Percentiles rank a stretch among this genome's conserved stretches.
These are phyloP conservation scores for Galeruca laticollis DNA, from an alignment of 2,888 invertebrate species.

Conservation along the genomic window DNA sequence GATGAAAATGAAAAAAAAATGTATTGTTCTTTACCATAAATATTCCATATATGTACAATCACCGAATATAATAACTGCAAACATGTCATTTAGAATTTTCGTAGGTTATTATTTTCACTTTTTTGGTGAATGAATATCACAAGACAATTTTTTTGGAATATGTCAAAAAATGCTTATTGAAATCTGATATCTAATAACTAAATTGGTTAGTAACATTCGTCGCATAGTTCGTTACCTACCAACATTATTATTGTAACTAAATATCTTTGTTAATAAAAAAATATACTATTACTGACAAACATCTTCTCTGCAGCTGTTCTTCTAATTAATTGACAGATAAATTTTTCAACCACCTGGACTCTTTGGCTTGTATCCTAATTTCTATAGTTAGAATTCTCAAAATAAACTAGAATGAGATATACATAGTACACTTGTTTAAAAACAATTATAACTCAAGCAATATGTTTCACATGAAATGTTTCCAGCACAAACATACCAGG, in stretches of 20 bases:
- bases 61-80: no score
- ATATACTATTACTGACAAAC: conserved; percentile 15
- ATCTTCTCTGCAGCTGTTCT: conserved; percentile 25
- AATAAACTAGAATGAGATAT: conserved; percentile 19
- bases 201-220: no score
- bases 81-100: no score
- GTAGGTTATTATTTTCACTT: no score
- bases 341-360: conserved; percentile 34
- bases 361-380: background rate
- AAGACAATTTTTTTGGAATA: no score
- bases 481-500: background rate
- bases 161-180: no score
- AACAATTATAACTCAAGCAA: background rate
- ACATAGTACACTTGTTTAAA: conserved; percentile 9
- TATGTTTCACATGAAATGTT: conserved; percentile 2
- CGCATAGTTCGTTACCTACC: no score
- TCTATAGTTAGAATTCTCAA: conserved; percentile 26
- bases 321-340: conserved; percentile 29
- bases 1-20: no score
- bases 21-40: no score
- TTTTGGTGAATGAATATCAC: no score
- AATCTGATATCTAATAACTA: no score
- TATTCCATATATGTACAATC: no score
- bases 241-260: conserved; percentile 1
- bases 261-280: conserved; percentile 10